These are phyloP conservation scores for Calosoma granatense DNA, from an alignment of 1,140 invertebrate genomes.

Conservation along the genomic window DNA sequence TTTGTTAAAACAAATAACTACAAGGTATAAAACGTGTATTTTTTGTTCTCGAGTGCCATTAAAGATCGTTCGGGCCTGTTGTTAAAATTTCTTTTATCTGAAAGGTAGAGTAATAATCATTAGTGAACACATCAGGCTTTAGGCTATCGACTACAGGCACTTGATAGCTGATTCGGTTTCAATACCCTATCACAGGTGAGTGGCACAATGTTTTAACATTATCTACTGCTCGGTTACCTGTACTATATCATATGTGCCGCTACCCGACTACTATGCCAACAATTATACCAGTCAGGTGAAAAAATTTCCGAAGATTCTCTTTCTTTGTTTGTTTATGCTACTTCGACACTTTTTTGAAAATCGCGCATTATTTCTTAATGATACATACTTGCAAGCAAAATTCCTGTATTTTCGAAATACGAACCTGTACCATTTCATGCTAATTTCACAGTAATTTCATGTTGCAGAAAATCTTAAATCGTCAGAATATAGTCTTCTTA, in stretches of 20 bases:
- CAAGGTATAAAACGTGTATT: slow-evolving; percentile 5
- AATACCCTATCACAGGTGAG: not conserved
- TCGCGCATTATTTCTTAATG: too few relatives aligned
- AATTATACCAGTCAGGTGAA: not conserved
- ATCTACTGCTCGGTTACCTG: too few relatives aligned
- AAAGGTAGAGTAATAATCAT: slow-evolving; percentile 2
- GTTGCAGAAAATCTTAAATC: too few relatives aligned
- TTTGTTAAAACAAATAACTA: slow-evolving; percentile 7
- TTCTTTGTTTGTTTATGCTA: not conserved
- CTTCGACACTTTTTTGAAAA: not conserved
- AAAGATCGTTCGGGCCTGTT: not conserved
- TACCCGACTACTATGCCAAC: too few relatives aligned
- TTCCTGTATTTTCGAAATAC: too few relatives aligned
- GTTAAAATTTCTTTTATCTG: slow-evolving; percentile 5
- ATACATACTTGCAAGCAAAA: too few relatives aligned
- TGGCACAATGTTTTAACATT: not conserved
- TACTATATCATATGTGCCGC: too few relatives aligned
- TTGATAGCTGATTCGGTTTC: not conserved
- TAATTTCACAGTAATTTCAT: too few relatives aligned
- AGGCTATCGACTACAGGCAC: not conserved
- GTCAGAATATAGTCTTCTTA: too few relatives aligned
- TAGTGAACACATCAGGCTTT: not conserved
- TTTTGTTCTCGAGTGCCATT: not conserved
- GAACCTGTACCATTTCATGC: too few relatives aligned
- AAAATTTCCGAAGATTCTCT: not conserved